A percentile compares a stretch with the other conserved stretches of the same genome.
Evolutionary conservation across 2,888 invertebrate species (phyloP).

Genomic region (Lasioglossum figueresi): DNA sequence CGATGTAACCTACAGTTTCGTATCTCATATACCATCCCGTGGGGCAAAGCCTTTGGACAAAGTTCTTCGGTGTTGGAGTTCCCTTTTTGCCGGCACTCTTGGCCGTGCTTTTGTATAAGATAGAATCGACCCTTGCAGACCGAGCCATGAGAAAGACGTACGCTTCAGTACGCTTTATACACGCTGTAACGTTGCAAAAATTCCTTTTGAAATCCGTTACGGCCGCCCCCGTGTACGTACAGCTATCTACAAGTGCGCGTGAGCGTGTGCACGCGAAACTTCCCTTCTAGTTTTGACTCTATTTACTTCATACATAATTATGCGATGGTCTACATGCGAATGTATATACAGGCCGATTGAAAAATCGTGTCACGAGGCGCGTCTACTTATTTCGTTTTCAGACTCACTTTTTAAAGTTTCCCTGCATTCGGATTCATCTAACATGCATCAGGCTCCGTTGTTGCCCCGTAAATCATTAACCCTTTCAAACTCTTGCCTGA

Average conservation of each 20-base stretch:
- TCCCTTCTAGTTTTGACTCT: neutral
- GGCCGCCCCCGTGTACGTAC: neutral
- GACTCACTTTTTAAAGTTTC: neutral
- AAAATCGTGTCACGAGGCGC: neutral
- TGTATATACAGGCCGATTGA: neutral
- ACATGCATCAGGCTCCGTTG: neutral
- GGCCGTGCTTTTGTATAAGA: conserved; percentile 54
- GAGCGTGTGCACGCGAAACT: neutral
- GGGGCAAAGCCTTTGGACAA: conserved; percentile 59
- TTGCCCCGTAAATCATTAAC: conserved; percentile 1
- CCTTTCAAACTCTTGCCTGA: neutral
- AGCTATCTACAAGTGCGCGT: neutral
- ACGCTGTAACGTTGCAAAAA: conserved; percentile 44
- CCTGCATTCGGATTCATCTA: neutral
- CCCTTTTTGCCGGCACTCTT: conserved; percentile 55
- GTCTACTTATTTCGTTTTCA: neutral
- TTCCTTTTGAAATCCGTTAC: conserved; percentile 28
- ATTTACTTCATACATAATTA: conserved; percentile 22
- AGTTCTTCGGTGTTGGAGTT: conserved; percentile 54
- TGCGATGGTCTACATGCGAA: conserved; percentile 3
- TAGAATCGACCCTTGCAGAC: conserved; percentile 38
- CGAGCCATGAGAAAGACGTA: conserved; percentile 46
- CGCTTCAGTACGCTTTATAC: conserved; percentile 22
- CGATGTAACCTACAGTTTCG: conserved; percentile 62
- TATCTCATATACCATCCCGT: conserved; percentile 58